phyloP scores from a whole-genome alignment of 2,888 invertebrate genomes.

The Alentia gelatinosa region DNA sequence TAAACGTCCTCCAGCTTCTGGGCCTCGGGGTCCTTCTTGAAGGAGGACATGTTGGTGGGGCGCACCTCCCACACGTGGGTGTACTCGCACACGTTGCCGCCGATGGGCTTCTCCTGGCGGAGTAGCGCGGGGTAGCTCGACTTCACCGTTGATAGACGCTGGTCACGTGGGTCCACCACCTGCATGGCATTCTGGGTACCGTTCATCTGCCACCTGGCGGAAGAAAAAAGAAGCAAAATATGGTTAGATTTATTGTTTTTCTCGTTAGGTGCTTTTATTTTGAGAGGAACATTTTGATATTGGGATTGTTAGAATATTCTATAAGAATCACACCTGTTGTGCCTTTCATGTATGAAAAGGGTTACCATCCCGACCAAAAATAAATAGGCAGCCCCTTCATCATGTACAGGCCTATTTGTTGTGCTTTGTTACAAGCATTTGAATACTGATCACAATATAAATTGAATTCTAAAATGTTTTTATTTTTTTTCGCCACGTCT shows the following conservation, averaged over 20 bases:
- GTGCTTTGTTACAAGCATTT: too few relatives aligned
- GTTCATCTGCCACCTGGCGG: slow-evolving; percentile 16
- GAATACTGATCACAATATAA: too few relatives aligned
- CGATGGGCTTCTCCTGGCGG: slow-evolving; percentile 50
- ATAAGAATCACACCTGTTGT: too few relatives aligned
- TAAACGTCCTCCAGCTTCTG: slow-evolving; percentile 38
- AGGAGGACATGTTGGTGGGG: slow-evolving; percentile 47
- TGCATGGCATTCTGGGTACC: neutral
- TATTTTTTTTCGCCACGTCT: too few relatives aligned
- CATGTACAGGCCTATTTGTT: too few relatives aligned
- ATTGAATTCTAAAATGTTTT: too few relatives aligned
- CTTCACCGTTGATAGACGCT: neutral
- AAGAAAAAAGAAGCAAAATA: neutral
- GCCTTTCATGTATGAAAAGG: too few relatives aligned
- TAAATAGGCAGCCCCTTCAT: too few relatives aligned
- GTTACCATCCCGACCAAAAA: too few relatives aligned
- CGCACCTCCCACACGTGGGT: slow-evolving; percentile 56
- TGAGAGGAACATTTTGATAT: too few relatives aligned
- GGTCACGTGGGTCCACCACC: neutral
- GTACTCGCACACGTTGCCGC: slow-evolving; percentile 56
- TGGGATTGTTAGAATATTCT: too few relatives aligned
- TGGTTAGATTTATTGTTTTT: neutral
- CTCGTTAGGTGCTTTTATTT: too few relatives aligned
- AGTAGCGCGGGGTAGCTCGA: slow-evolving; percentile 48
- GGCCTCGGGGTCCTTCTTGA: slow-evolving; percentile 40